Evolutionary conservation across 1,140 invertebrate species (phyloP).

Genomic region (Papilio polyxenes): DNA sequence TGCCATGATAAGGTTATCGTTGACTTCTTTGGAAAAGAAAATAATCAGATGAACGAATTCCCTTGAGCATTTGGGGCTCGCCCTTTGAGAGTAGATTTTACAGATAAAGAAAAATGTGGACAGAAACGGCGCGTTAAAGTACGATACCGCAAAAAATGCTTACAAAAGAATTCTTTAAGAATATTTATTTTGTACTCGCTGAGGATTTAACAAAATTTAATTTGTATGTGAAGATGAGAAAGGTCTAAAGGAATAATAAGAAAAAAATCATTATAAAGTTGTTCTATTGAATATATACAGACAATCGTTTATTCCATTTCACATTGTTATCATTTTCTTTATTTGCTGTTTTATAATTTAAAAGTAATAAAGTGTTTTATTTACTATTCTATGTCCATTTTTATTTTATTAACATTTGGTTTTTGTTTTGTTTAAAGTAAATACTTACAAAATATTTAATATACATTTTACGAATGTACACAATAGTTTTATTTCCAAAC

Average conservation of each 20-base stretch:
- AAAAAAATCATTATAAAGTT: background rate
- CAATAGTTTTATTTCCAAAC: no score
- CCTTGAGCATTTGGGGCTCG: slow-evolving; percentile 65
- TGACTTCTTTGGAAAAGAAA: slow-evolving; percentile 63
- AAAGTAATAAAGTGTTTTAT: no score
- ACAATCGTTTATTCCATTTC: background rate
- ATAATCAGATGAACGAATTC: slow-evolving; percentile 74
- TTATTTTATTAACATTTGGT: no score
- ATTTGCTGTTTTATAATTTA: no score
- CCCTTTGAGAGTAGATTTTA: slow-evolving; percentile 70
- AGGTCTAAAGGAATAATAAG: slow-evolving; percentile 7
- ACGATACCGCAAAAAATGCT: slow-evolving; percentile 61
- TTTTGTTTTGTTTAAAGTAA: no score
- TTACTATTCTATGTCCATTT: no score
- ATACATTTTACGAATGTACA: no score
- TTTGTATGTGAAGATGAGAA: slow-evolving; percentile 22
- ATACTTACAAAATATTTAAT: no score
- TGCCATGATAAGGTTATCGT: slow-evolving; percentile 55
- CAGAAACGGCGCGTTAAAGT: slow-evolving; percentile 55
- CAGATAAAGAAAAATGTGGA: slow-evolving; percentile 72
- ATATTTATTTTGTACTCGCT: slow-evolving; percentile 44
- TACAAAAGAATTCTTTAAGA: slow-evolving; percentile 60
- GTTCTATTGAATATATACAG: background rate
- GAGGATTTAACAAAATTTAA: slow-evolving; percentile 37
- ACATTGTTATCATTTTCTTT: background rate